These are phyloP conservation scores for Anarrhichthys ocellatus DNA, from an alignment of 2,113 vertebrate species.

Conservation along the genomic window DNA sequence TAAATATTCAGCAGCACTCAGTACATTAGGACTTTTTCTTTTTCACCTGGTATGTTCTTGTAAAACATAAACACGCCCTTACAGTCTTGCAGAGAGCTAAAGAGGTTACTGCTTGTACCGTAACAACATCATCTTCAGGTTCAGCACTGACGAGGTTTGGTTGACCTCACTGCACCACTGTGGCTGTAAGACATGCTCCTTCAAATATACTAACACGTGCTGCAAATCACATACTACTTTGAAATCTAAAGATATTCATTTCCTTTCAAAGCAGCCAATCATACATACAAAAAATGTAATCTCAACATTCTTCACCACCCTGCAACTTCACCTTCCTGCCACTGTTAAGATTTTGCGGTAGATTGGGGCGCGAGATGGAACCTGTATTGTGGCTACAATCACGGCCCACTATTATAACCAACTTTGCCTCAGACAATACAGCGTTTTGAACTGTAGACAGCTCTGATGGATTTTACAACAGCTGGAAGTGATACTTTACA, in stretches of 20 bases:
- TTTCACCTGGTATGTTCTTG: slow-evolving; percentile 64
- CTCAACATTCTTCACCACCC: slow-evolving; percentile 54
- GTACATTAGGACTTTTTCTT: slow-evolving; percentile 3
- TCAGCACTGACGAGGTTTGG: background rate
- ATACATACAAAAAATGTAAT: slow-evolving; percentile 37
- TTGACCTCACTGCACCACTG: background rate
- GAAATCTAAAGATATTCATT: slow-evolving; percentile 2
- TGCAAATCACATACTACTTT: slow-evolving; percentile 12
- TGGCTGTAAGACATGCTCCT: background rate
- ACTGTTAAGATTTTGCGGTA: slow-evolving; percentile 63
- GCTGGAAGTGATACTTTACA: slow-evolving; percentile 77
- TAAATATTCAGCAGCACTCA: slow-evolving; percentile 15
- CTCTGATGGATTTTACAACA: slow-evolving; percentile 74
- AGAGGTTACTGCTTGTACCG: background rate
- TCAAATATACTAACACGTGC: slow-evolving; percentile 5
- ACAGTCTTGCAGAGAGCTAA: background rate
- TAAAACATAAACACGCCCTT: slow-evolving; percentile 12
- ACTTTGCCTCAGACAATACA: slow-evolving; percentile 80
- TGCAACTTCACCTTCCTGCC: slow-evolving; percentile 54
- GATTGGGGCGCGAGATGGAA: slow-evolving; percentile 76
- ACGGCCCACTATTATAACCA: slow-evolving; percentile 71
- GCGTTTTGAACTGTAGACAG: slow-evolving; percentile 68
- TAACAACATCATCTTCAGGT: slow-evolving; percentile 2
- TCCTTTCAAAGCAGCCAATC: slow-evolving; percentile 37
- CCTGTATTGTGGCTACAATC: slow-evolving; percentile 87